A percentile compares a stretch with the other conserved stretches of the same genome.
Conservation (phyloP, 2,113 vertebrate genomes). For the Rhynchomys soricoides region DNA sequence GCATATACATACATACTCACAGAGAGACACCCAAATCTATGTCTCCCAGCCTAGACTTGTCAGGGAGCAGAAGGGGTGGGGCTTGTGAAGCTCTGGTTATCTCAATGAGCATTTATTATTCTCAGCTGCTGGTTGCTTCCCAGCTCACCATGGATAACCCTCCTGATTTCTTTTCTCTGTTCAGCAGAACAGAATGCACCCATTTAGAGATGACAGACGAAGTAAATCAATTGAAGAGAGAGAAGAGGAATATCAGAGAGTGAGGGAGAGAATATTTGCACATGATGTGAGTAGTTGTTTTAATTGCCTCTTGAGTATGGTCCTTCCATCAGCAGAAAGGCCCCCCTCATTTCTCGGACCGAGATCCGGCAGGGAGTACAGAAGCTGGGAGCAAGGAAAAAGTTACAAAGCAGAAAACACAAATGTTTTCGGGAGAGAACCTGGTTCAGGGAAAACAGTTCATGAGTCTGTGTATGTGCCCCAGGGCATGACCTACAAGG, state of each 20-base stretch:
- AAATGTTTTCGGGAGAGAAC: constrained; percentile 66
- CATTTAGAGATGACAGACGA: constrained; percentile 93
- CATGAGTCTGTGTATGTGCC: not conserved
- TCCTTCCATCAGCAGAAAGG: constrained; percentile 80
- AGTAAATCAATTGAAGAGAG: constrained; percentile 99
- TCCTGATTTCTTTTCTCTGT: constrained; percentile 90
- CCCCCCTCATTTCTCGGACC: constrained; percentile 69
- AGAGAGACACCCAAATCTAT: not conserved
- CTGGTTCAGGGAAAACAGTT: constrained; percentile 31
- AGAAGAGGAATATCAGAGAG: constrained; percentile 98
- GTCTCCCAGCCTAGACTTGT: not conserved
- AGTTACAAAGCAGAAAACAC: constrained; percentile 3
- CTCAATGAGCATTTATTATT: constrained; percentile 84
- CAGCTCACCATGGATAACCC: constrained; percentile 87
- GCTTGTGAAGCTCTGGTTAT: constrained; percentile 79
- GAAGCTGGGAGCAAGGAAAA: constrained; percentile 39
- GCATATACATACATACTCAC: not conserved
- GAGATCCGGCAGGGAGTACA: constrained; percentile 35
- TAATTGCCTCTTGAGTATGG: constrained; percentile 88
- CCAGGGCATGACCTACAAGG: not conserved
- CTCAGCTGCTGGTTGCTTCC: constrained; percentile 85
- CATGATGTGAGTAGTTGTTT: constrained; percentile 96
- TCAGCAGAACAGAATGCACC: constrained; percentile 93
- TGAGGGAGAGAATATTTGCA: constrained; percentile 97
- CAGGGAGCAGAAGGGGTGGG: not conserved